Percentiles rank a stretch among this genome's conserved stretches.
Conservation (phyloP, 1,140 invertebrate genomes). For the Drosophila tani region DNA sequence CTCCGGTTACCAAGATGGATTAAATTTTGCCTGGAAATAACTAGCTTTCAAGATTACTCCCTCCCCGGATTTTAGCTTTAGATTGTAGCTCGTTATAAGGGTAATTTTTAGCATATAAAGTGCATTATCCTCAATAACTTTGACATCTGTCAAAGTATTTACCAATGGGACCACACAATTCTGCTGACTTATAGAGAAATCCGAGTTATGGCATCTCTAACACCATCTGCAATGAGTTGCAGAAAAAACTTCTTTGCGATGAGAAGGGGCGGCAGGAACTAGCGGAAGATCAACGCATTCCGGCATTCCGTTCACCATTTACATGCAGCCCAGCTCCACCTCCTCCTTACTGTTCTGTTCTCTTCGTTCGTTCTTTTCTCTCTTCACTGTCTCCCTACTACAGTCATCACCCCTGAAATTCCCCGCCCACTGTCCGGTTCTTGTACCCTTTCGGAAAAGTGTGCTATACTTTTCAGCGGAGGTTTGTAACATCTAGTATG, state of each 20-base stretch:
- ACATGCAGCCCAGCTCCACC: neutral
- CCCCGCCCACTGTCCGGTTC: constrained; percentile 9
- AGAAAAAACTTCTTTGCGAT: neutral
- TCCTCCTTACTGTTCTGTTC: neutral
- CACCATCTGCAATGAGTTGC: constrained; percentile 1
- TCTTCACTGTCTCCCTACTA: constrained; percentile 1
- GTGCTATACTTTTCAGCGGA: neutral
- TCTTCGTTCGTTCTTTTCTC: neutral
- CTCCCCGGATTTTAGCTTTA: no score
- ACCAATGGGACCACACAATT: neutral
- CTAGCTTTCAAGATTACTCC: neutral
- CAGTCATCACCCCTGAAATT: neutral
- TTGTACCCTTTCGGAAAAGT: neutral
- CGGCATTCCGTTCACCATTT: constrained; percentile 18
- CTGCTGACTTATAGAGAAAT: neutral
- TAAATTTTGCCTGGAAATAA: neutral
- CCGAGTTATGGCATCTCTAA: neutral
- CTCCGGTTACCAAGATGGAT: constrained; percentile 14
- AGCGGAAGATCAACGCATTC: constrained; percentile 25
- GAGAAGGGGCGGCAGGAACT: neutral
- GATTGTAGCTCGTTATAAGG: no score
- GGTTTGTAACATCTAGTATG: neutral
- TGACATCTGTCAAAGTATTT: neutral
- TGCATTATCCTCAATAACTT: neutral
- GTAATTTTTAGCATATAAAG: no score